Evolutionary conservation across 2,888 invertebrate species (phyloP).

Genomic region (Patella depressa): DNA sequence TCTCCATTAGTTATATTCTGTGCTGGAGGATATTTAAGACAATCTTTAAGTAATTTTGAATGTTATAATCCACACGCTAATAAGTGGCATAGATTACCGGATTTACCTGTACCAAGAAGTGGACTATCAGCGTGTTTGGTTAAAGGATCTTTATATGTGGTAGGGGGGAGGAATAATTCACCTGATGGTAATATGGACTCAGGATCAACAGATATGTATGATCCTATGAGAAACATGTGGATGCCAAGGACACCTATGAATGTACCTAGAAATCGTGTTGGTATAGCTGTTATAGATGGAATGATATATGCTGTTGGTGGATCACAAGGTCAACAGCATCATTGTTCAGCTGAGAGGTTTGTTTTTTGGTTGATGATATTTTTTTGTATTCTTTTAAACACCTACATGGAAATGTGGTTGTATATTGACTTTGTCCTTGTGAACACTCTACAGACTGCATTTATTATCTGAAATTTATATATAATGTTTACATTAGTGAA

Average conservation of each 20-base stretch:
- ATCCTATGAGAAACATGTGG: constrained; percentile 89
- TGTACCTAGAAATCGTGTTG: constrained; percentile 88
- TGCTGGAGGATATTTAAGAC: constrained; percentile 89
- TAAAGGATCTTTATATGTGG: constrained; percentile 85
- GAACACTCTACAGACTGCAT: too few relatives aligned
- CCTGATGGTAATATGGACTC: constrained; percentile 78
- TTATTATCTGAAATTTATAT: too few relatives aligned
- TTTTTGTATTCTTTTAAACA: neutral
- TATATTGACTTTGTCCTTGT: neutral
- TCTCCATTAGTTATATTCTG: constrained; percentile 91
- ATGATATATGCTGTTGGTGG: constrained; percentile 93
- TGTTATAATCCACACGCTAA: constrained; percentile 90
- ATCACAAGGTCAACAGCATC: constrained; percentile 87
- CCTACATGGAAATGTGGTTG: too few relatives aligned
- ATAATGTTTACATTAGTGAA: too few relatives aligned
- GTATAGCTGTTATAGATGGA: constrained; percentile 95
- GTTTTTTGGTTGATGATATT: constrained; percentile 43
- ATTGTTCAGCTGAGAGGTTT: constrained; percentile 90
- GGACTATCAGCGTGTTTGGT: constrained; percentile 74
- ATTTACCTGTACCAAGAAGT: constrained; percentile 88
- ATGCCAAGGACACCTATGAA: constrained; percentile 85
- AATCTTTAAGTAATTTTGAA: constrained; percentile 89
- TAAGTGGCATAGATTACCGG: constrained; percentile 86
- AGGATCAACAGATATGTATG: constrained; percentile 83
- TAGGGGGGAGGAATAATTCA: constrained; percentile 92